phyloP scores from a whole-genome alignment of 2,888 invertebrate species.

The Diplolepis rosae region DNA sequence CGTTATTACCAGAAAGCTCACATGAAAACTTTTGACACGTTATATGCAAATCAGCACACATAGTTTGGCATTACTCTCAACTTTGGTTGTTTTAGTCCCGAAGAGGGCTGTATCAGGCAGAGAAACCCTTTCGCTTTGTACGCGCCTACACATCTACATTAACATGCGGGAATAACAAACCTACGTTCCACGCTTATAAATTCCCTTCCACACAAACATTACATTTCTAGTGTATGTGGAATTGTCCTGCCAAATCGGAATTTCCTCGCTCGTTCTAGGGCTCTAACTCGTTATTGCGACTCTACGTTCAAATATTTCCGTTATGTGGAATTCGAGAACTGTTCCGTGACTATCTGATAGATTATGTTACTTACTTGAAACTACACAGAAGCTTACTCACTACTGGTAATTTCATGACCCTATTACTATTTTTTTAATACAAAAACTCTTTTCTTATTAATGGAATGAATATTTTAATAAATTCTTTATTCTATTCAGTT shows the following conservation, averaged over 20 bases:
- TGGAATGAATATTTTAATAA: too few species aligned
- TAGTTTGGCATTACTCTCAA: not conserved
- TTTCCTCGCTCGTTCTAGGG: not conserved
- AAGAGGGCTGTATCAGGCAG: slow-evolving; percentile 31
- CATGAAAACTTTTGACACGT: slow-evolving; percentile 19
- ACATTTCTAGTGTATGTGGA: not conserved
- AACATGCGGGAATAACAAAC: not conserved
- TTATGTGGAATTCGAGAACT: not conserved
- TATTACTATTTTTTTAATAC: too few species aligned
- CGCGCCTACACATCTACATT: slow-evolving; percentile 46
- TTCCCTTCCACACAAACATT: not conserved
- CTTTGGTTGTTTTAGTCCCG: not conserved
- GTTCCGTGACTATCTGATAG: not conserved
- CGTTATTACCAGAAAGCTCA: slow-evolving; percentile 41
- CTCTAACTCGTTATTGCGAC: not conserved
- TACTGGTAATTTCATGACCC: too few species aligned
- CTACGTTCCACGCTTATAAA: not conserved
- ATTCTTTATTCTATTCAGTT: too few species aligned
- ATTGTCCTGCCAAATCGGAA: slow-evolving; percentile 6
- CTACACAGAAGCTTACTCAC: too few species aligned
- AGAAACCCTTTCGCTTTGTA: slow-evolving; percentile 37
- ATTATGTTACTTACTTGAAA: not conserved
- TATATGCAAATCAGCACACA: not conserved
- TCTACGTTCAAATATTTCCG: not conserved
- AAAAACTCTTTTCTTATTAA: too few species aligned